Percentiles rank a stretch among this genome's conserved stretches.
These are phyloP conservation scores for Urechis unicinctus DNA, from an alignment of 2,888 invertebrate genomes.

Conservation along the genomic window DNA sequence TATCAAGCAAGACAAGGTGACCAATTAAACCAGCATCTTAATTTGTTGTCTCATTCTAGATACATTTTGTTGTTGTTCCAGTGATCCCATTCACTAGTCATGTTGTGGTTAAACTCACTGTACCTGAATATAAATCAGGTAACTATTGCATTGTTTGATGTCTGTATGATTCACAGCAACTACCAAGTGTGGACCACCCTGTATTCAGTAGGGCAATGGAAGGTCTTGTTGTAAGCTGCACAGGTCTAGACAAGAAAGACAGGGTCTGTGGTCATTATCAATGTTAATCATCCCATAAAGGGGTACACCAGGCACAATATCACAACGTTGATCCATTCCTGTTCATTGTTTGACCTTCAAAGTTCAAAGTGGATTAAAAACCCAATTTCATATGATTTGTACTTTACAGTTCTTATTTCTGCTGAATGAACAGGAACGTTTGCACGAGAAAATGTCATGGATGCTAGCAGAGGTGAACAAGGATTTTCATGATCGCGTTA, in stretches of 20 bases:
- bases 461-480: conserved; percentile 50
- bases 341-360: conserved; percentile 76
- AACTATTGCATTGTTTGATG: neutral
- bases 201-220: conserved; percentile 76
- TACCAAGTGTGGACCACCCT: conserved; percentile 71
- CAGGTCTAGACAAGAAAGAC: conserved; percentile 33
- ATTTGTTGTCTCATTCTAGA: neutral
- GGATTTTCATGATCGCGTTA: conserved; percentile 56
- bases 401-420: neutral
- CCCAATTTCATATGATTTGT: too few relatives aligned
- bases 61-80: too few relatives aligned
- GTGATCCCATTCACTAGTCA: too few relatives aligned
- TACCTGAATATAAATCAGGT: too few relatives aligned
- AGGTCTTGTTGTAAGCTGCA: conserved; percentile 39
- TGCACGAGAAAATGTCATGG: conserved; percentile 32
- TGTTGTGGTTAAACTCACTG: too few relatives aligned
- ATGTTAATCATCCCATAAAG: too few relatives aligned
- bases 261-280: conserved; percentile 26
- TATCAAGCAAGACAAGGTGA: conserved; percentile 59
- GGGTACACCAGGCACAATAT: too few relatives aligned
- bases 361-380: too few relatives aligned
- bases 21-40: too few relatives aligned
- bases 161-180: conserved; percentile 50
- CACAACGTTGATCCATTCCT: too few relatives aligned
- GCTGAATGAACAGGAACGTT: conserved; percentile 6